Percentiles rank a stretch among this genome's conserved stretches.
Evolutionary conservation across 2,113 vertebrate species (phyloP).

Genomic region (Psittacula cyanocephala): DNA sequence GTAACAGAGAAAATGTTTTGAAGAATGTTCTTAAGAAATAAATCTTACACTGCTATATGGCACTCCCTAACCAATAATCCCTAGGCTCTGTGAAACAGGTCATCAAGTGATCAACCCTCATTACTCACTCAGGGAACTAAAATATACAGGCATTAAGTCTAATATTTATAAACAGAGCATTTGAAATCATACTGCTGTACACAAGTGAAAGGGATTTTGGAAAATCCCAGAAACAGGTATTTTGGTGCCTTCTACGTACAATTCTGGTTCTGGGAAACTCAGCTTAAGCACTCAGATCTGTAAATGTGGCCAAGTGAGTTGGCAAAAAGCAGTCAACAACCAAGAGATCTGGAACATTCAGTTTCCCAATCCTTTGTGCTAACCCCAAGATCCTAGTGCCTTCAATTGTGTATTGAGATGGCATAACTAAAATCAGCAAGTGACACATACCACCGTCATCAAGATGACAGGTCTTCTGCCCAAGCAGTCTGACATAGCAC

Average conservation of each 20-base stretch:
- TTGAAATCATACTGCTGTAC: background rate
- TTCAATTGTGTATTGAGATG: background rate
- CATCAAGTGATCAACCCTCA: background rate
- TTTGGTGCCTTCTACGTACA: background rate
- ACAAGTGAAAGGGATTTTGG: background rate
- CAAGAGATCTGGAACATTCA: background rate
- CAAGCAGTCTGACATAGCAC: conserved; percentile 86
- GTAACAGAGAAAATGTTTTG: background rate
- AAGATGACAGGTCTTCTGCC: conserved; percentile 88
- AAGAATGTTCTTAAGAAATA: background rate
- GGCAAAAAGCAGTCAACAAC: background rate
- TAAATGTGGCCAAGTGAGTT: background rate
- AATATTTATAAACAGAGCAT: background rate
- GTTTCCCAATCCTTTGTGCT: background rate
- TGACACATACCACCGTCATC: conserved; percentile 80
- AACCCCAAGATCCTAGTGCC: background rate
- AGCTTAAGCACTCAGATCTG: background rate
- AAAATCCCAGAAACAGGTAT: background rate
- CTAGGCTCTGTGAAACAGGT: background rate
- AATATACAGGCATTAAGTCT: background rate
- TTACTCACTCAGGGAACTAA: background rate
- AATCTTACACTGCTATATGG: background rate
- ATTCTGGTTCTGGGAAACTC: background rate
- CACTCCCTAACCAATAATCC: background rate
- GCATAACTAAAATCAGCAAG: background rate